Evolutionary conservation across 2,797 vertebrate genomes (phyloP).

Genomic region (Myotis planiceps): DNA sequence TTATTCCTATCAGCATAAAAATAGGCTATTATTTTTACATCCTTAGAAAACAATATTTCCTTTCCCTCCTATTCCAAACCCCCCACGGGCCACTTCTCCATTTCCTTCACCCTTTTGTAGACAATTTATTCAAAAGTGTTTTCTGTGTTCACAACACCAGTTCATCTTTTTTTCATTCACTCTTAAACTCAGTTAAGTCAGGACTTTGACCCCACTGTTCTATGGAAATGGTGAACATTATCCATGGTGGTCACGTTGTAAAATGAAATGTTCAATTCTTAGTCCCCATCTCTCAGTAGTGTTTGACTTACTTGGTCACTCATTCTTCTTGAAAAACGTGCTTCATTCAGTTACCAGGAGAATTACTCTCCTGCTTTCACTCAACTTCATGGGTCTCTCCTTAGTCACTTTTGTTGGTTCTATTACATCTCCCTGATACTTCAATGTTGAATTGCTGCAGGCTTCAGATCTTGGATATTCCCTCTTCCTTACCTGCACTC

Average conservation of each 20-base stretch:
- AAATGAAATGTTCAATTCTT: not conserved
- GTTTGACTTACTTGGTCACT: not conserved
- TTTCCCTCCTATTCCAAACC: not conserved
- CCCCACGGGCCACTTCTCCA: not conserved
- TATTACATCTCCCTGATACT: not conserved
- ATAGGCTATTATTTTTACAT: not conserved
- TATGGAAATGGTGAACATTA: not conserved
- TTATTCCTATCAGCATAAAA: not conserved
- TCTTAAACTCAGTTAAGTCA: not conserved
- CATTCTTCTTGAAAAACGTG: conserved; percentile 3
- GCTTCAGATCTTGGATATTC: not conserved
- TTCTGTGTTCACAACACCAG: not conserved
- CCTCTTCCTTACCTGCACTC: not conserved
- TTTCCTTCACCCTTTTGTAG: not conserved
- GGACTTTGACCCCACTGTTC: not conserved
- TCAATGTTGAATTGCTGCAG: not conserved
- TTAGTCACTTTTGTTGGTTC: not conserved
- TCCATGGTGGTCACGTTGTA: conserved; percentile 15
- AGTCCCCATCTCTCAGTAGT: not conserved
- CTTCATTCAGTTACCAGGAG: not conserved
- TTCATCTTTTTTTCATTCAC: not conserved
- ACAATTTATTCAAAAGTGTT: not conserved
- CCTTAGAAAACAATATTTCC: not conserved
- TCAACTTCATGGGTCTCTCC: not conserved
- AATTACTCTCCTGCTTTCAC: not conserved